A percentile compares a stretch with the other conserved stretches of the same genome.
phyloP scores from a whole-genome alignment of 2,888 invertebrate genomes.

The Mimumesa dahlbomi region DNA sequence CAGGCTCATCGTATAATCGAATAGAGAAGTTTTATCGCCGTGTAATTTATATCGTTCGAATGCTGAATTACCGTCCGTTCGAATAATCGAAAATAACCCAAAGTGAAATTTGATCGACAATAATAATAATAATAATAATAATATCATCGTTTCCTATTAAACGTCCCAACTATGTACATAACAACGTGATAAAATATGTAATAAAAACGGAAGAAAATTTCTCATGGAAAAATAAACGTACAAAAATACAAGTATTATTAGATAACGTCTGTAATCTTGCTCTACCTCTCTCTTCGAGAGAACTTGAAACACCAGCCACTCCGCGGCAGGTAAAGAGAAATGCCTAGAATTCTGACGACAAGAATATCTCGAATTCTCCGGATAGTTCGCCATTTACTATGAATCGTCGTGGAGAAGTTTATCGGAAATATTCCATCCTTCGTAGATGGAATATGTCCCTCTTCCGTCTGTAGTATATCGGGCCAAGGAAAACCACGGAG shows the following conservation, averaged over 20 bases:
- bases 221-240: too few relatives aligned
- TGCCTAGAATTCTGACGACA: conserved; percentile 26
- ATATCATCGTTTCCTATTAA: too few relatives aligned
- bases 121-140: too few relatives aligned
- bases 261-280: too few relatives aligned
- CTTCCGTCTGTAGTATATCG: neutral
- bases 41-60: neutral
- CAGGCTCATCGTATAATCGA: conserved; percentile 7
- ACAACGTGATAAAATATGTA: too few relatives aligned
- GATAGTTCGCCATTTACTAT: conserved; percentile 16
- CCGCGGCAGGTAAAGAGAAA: neutral
- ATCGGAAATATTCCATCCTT: conserved; percentile 35
- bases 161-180: too few relatives aligned
- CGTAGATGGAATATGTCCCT: conserved; percentile 12
- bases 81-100: too few relatives aligned
- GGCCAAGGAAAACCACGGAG: conserved; percentile 14
- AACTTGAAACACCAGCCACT: neutral
- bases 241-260: too few relatives aligned
- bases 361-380: conserved; percentile 18
- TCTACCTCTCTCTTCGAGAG: neutral
- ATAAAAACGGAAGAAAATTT: too few relatives aligned
- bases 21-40: neutral
- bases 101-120: too few relatives aligned
- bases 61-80: too few relatives aligned
- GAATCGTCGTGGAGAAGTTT: conserved; percentile 35